Conservation (phyloP, 2,888 invertebrate genomes). For the Lochmaea capreae region DNA sequence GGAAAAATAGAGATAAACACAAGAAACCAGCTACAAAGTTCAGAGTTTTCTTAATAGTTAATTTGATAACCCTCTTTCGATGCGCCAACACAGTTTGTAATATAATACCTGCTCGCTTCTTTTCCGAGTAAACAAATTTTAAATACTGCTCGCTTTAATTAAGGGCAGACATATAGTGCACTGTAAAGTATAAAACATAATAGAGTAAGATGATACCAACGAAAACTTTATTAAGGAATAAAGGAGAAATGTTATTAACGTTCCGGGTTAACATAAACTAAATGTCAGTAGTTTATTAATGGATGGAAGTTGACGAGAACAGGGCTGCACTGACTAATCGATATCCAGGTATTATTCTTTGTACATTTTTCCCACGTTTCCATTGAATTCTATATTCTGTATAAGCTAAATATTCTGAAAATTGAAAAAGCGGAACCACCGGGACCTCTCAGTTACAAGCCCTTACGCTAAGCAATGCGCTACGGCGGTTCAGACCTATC, state of each 20-base stretch:
- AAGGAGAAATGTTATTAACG: conserved; percentile 4
- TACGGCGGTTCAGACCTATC: too few species aligned
- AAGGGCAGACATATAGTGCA: conserved; percentile 1
- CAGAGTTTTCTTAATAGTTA: neutral
- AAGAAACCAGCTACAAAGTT: neutral
- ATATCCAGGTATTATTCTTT: too few species aligned
- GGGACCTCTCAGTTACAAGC: too few species aligned
- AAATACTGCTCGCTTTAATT: conserved; percentile 1
- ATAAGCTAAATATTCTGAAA: too few species aligned
- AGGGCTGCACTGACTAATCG: too few species aligned
- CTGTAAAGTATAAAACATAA: conserved; percentile 2
- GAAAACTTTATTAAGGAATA: conserved; percentile 1
- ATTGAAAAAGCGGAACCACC: too few species aligned
- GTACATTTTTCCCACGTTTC: too few species aligned
- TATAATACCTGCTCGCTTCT: neutral
- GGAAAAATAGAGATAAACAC: too few species aligned
- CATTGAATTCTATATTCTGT: too few species aligned
- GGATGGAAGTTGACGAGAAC: too few species aligned
- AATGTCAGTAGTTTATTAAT: too few species aligned
- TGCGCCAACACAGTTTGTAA: neutral
- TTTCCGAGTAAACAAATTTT: neutral
- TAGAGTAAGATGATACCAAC: neutral
- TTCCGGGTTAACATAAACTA: neutral
- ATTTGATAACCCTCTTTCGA: neutral
- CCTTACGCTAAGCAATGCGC: too few species aligned